Evolutionary conservation across 2,113 vertebrate species (phyloP).

Genomic region (Lepus europaeus): DNA sequence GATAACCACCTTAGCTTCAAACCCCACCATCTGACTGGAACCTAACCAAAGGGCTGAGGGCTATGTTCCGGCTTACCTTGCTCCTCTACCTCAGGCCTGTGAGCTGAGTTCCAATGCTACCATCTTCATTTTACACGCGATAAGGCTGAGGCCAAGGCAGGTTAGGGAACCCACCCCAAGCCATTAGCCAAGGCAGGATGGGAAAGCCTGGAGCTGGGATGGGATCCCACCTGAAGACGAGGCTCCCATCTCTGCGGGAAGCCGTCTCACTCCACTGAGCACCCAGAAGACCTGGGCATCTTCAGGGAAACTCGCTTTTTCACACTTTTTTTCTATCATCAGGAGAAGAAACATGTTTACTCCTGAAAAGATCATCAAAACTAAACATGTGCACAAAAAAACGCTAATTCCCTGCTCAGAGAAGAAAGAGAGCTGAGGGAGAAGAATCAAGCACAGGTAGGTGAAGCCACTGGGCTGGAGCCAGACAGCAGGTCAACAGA

Average conservation of each 20-base stretch:
- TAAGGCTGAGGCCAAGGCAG: not conserved
- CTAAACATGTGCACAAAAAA: not conserved
- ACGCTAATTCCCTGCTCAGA: not conserved
- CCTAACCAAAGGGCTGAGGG: not conserved
- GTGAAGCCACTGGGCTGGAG: not conserved
- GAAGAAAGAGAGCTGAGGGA: not conserved
- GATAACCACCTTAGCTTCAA: not conserved
- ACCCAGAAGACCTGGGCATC: not conserved
- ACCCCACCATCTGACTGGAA: not conserved
- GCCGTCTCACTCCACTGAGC: not conserved
- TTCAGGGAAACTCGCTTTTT: not conserved
- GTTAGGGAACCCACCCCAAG: not conserved
- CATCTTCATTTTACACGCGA: rapidly evolving
- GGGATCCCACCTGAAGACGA: not conserved
- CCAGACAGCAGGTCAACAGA: not conserved
- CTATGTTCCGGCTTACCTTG: rapidly evolving
- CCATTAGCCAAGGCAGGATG: not conserved
- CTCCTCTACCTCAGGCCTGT: not conserved
- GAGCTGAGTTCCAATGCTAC: not conserved
- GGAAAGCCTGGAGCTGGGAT: not conserved
- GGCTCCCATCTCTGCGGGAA: not conserved
- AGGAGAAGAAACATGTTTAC: not conserved
- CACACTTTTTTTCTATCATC: not conserved
- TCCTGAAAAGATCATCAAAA: not conserved
- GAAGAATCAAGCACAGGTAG: not conserved